Base-by-base conservation (phyloP, 2,888 invertebrate species). In the Drosophila paranaensis region DNA sequence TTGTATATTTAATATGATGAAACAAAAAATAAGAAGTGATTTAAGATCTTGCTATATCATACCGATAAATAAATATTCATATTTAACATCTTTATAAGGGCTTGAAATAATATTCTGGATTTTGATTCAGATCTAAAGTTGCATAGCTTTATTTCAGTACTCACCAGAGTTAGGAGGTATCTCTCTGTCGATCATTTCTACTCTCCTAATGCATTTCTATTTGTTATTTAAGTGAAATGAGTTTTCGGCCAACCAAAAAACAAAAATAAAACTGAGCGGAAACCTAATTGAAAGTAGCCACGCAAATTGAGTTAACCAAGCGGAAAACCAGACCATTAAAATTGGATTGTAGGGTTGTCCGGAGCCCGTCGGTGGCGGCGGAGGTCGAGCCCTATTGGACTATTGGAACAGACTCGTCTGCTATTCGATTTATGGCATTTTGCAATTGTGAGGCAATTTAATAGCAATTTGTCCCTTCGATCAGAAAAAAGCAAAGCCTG, bases 291-390 rank as follows among this genome's bases (percentile, higher is more conserved):
- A 82, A 82, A 81, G 76, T 78, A 87, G 82, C 82, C 91, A 90
- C 90, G 90, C 90, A 85, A 82, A 90, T 79, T 81, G 76, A 86
- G 82, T 78, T 87, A 90, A 79, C 89, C 85, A 91, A 85, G 89
- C 90, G 90, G 91, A 87, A 90, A 90, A 82, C 91, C 91, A 88
- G 82, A 73, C 85, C 75, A 89, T 84, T 89, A 84, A 84, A 88
- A 84, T 74, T 79, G 82, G 72, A 72, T 73, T 73, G 48, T 37
- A 46, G 62, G 35, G 67, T 56, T 66, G 70, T 62, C 54, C 56
- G n/a, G 11, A 16, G 30, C 25, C 25, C 27, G 43, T 3, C 14
- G 2, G 39, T 5, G 39, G 16, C 10, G 27, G 39, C 11, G 11
- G 25, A 20, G 40, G 48, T 8, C 30, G 8, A 43, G 35, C 48